These are phyloP conservation scores for Paracanthobrama guichenoti DNA, from an alignment of 2,113 vertebrate genomes.

Conservation along the genomic window DNA sequence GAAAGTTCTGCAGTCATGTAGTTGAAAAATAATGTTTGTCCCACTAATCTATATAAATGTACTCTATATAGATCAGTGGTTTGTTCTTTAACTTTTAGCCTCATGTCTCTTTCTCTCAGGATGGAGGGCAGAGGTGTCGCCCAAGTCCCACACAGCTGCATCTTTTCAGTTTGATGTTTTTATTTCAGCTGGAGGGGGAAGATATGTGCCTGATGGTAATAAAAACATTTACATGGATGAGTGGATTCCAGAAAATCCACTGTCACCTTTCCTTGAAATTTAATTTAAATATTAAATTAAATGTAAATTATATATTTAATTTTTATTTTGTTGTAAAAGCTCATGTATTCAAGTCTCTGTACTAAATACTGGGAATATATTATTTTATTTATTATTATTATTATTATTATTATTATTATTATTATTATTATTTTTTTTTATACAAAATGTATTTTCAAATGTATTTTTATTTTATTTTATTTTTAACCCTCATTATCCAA, in stretches of 20 bases:
- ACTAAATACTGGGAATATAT: neutral
- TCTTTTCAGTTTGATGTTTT: slow-evolving; percentile 88
- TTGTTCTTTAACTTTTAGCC: neutral
- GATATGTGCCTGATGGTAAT: slow-evolving; percentile 89
- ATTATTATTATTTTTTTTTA: no score
- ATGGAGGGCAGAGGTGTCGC: slow-evolving; percentile 84
- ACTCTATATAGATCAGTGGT: no score
- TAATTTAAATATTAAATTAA: neutral
- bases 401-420: no score
- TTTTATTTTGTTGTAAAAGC: neutral
- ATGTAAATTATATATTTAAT: neutral
- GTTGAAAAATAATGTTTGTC: neutral
- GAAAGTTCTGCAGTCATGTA: neutral
- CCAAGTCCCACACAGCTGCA: slow-evolving; percentile 73
- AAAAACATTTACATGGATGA: neutral
- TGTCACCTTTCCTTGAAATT: neutral
- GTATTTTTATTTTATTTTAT: neutral
- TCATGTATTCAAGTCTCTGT: neutral
- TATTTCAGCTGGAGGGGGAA: slow-evolving; percentile 89
- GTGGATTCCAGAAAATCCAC: neutral
- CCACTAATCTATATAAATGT: no score
- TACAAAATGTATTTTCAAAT: no score
- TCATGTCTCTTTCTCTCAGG: slow-evolving; percentile 58
- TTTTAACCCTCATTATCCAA: neutral
- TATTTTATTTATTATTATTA: no score